phyloP scores from a whole-genome alignment of 2,888 invertebrate species.

The Clivina fossor region DNA sequence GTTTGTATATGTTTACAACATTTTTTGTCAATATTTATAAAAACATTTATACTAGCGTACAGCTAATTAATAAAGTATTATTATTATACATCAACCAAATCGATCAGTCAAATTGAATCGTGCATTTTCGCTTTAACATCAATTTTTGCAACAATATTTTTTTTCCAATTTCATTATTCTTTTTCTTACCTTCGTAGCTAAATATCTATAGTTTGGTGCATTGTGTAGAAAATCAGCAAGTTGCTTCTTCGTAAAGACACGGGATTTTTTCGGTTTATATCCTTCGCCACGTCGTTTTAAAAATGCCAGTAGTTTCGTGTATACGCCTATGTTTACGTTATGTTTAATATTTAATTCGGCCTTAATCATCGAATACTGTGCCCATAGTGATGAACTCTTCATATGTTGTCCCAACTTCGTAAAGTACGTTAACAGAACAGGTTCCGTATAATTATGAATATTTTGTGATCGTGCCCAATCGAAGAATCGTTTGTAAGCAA shows the following conservation, averaged over 20 bases:
- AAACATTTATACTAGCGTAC: too few relatives aligned
- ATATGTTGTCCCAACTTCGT: not conserved
- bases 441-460: not conserved
- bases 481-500: not conserved
- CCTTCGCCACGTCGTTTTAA: not conserved
- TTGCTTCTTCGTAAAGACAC: not conserved
- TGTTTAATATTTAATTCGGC: slow-evolving; percentile 6
- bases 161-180: too few relatives aligned
- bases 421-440: slow-evolving; percentile 3
- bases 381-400: slow-evolving; percentile 4
- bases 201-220: slow-evolving; percentile 4
- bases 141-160: too few relatives aligned
- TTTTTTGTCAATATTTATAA: too few relatives aligned
- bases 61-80: too few relatives aligned
- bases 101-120: too few relatives aligned
- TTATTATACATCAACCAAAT: too few relatives aligned
- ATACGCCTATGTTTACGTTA: not conserved
- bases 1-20: too few relatives aligned
- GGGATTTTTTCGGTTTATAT: slow-evolving; percentile 7
- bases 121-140: too few relatives aligned
- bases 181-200: slow-evolving; percentile 4
- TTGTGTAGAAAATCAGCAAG: slow-evolving; percentile 1
- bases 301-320: not conserved
- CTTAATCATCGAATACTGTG: slow-evolving; percentile 4
- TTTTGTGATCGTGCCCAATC: slow-evolving; percentile 3